These are phyloP conservation scores for Serranochromis macrocephalus DNA, from an alignment of 2,113 vertebrate genomes.

Conservation along the genomic window DNA sequence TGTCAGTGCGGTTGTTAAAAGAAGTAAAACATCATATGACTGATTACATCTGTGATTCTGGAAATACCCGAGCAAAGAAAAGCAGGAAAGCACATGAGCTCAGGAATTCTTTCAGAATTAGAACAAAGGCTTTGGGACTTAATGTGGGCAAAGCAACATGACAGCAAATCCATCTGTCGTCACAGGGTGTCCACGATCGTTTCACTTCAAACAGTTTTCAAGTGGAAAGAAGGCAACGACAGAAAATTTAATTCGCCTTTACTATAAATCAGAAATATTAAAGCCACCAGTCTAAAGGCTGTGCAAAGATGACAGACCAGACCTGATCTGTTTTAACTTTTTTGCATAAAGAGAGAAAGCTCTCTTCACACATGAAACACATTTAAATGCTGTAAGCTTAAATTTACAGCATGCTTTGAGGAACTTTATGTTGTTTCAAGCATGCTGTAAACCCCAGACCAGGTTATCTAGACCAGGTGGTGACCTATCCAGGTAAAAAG, in stretches of 20 bases:
- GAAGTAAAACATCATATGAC: slow-evolving; percentile 6
- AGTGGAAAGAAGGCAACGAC: neutral
- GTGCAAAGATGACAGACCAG: neutral
- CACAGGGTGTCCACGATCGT: neutral
- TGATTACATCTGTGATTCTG: slow-evolving; percentile 13
- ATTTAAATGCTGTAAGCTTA: neutral
- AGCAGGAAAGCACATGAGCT: slow-evolving; percentile 22
- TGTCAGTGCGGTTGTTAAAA: slow-evolving; percentile 1
- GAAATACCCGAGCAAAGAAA: neutral
- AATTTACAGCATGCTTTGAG: neutral
- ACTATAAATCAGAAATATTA: neutral
- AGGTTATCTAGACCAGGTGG: neutral
- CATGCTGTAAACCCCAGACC: neutral
- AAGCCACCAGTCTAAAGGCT: neutral
- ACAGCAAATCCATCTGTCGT: neutral
- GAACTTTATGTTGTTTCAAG: neutral
- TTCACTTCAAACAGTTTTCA: neutral
- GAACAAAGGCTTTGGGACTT: slow-evolving; percentile 16
- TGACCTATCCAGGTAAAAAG: neutral
- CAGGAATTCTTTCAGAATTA: slow-evolving; percentile 15
- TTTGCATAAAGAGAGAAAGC: neutral
- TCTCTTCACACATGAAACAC: neutral
- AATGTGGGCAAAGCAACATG: neutral
- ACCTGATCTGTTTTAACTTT: neutral
- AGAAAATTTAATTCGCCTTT: neutral